These are phyloP conservation scores for Eurosta solidaginis DNA, from an alignment of 1,140 invertebrate species.

Conservation along the genomic window DNA sequence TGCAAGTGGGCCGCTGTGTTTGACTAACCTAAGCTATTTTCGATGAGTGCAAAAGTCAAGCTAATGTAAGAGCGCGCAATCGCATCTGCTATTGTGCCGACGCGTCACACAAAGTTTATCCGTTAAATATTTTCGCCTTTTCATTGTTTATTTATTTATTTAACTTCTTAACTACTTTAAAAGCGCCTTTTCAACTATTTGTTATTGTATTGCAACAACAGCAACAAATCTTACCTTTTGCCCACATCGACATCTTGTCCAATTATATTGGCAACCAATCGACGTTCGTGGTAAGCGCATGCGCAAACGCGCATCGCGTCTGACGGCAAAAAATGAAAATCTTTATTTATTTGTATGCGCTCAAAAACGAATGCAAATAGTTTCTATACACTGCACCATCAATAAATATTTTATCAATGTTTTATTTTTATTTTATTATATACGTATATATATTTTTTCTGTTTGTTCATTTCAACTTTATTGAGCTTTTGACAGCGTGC, in stretches of 20 bases:
- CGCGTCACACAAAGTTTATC: no score
- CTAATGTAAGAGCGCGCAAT: background rate
- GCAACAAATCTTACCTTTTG: background rate
- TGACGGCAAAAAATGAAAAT: slow-evolving; percentile 15
- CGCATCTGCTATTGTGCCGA: background rate
- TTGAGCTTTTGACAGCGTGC: background rate
- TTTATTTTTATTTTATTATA: background rate
- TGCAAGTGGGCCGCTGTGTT: background rate
- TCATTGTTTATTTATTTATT: slow-evolving; percentile 3
- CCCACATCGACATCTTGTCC: slow-evolving; percentile 7
- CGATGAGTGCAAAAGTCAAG: background rate
- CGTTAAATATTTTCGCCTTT: background rate
- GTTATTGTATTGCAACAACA: no score
- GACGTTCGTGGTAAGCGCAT: background rate
- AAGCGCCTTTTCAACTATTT: background rate
- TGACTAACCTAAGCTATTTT: background rate
- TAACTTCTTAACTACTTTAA: slow-evolving; percentile 1
- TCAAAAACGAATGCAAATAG: slow-evolving; percentile 29
- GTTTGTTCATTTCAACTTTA: background rate
- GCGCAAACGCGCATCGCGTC: background rate
- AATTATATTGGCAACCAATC: slow-evolving; percentile 27
- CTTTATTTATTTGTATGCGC: slow-evolving; percentile 27
- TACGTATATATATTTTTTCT: background rate
- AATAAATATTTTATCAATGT: no score
- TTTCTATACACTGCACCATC: background rate